Evolutionary conservation across 2,888 invertebrate genomes (phyloP), one percentile per base, ranked within the genome.

Genomic region (Agrochola macilenta): DNA sequence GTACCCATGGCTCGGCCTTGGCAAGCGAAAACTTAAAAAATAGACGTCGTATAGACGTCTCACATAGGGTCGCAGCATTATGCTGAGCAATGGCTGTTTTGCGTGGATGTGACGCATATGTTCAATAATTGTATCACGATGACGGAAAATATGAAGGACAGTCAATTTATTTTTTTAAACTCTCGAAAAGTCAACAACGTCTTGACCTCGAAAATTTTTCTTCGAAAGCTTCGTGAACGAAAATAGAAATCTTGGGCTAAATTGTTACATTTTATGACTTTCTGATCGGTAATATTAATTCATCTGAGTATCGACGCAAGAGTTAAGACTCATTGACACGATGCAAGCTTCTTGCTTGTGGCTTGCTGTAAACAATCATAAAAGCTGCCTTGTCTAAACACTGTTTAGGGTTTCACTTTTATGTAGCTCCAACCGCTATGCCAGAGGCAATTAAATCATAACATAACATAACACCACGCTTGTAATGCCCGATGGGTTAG

Each of bases 171-270:
- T 72, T 78, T 58, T 12, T n/a, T 52, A 49, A 43, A 52, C 11
- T 43, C 17, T 72, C 14, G 5, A 79, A 73, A 35, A 17, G 35
- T 52, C 64, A 70, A 49, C 39, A 30, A 17, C 64, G 23, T 17
- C 17, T 65, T 46, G 26, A 64, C 46, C 46, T 70, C 11, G 4
- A 30, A 60, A 60, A 20, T 9, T 71, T n/a, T 5, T 58, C 30
- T 57, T 23, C 9, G 23, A 58, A 23, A 58, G 58, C 14, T 65
- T 58, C 17, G n/a, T 20, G 23, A 17, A 52, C 4, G 26, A 72
- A 79, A 65, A 72, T 49, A 79, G 20, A 58, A 78, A 30, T 39
- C 5, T 43, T 64, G 43, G 26, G n/a, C 17, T 26, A 35, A 26
- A 58, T 74, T 65, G n/a, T 26, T 30, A 52, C 0, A 54, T 35